A percentile compares a stretch with the other conserved stretches of the same genome.
phyloP scores from a whole-genome alignment of 2,888 invertebrate genomes.

The Megastigmus dorsalis region DNA sequence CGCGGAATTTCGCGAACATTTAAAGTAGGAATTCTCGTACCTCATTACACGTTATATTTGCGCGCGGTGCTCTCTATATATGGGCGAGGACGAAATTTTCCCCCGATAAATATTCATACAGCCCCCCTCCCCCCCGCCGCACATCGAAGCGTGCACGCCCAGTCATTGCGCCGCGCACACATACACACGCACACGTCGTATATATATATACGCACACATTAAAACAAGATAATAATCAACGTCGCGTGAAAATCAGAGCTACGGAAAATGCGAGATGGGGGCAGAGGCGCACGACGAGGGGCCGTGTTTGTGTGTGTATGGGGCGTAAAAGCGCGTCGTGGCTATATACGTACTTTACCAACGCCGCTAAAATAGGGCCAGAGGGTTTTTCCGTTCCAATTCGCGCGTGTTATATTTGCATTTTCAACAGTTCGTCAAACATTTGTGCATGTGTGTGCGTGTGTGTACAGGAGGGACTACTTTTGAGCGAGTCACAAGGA shows the following conservation, averaged over 20 bases:
- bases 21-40: conserved; percentile 12
- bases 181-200: no score
- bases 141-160: no score
- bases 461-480: no score
- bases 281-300: neutral
- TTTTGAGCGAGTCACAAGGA: no score
- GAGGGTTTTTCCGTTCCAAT: conserved; percentile 25
- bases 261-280: conserved; percentile 11
- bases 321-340: no score
- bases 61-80: neutral
- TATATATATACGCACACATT: no score
- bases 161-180: no score
- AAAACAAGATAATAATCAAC: conserved; percentile 27
- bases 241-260: conserved; percentile 29
- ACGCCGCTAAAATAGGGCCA: neutral
- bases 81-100: neutral
- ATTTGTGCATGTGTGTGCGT: no score
- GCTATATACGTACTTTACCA: no score
- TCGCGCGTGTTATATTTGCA: neutral
- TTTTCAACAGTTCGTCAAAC: neutral
- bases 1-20: neutral
- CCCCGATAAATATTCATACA: neutral
- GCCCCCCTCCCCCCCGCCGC: no score
- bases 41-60: neutral
- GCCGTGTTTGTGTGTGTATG: no score